Conservation (phyloP, 2,113 vertebrate genomes). For the Ophthalmolycus amberensis region DNA sequence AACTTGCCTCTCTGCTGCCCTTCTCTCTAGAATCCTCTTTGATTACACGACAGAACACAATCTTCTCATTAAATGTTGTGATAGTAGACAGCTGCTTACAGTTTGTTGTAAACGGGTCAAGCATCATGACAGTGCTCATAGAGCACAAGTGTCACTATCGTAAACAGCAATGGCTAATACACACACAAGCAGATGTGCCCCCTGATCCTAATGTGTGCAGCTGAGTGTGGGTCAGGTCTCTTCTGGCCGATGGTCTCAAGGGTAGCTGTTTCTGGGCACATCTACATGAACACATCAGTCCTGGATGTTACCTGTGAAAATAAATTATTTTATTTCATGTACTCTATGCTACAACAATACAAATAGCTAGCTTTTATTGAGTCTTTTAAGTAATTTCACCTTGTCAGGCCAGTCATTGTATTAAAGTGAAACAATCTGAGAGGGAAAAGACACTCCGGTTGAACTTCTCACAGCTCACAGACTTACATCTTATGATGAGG, state of each 20-base stretch:
- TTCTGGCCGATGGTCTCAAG: background rate
- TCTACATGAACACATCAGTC: background rate
- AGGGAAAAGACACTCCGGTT: background rate
- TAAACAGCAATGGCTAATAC: background rate
- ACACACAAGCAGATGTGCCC: background rate
- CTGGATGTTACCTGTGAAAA: background rate
- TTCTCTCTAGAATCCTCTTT: constrained; percentile 29
- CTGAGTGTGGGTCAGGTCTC: background rate
- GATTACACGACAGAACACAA: constrained; percentile 14
- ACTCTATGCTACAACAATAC: background rate
- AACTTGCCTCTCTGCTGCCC: constrained; percentile 52
- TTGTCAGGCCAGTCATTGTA: too few relatives aligned
- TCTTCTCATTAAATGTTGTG: constrained; percentile 11
- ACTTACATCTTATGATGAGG: background rate
- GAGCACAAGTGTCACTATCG: background rate
- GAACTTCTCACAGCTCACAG: background rate
- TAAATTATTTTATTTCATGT: background rate
- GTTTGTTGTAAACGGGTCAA: constrained; percentile 12
- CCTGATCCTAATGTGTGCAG: background rate
- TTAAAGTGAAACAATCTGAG: background rate
- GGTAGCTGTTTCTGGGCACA: background rate
- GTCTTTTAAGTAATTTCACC: background rate
- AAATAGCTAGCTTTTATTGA: background rate
- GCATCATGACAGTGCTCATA: background rate
- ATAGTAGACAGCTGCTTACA: background rate